Evolutionary conservation across 2,113 vertebrate species (phyloP).

Genomic region (Perognathus longimembris): DNA sequence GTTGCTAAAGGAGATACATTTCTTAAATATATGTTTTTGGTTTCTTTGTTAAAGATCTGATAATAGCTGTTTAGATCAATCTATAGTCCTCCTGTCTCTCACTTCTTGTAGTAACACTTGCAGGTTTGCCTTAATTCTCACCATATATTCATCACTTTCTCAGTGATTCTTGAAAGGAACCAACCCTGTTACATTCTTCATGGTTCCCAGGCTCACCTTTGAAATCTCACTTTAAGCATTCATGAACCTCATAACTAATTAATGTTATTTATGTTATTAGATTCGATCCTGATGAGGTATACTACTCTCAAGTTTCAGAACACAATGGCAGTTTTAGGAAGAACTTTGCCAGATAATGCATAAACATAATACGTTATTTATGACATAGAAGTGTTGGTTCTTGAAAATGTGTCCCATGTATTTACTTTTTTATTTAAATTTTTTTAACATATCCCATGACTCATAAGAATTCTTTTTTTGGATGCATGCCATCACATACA

Average conservation of each 20-base stretch:
- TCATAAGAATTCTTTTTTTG: too few relatives aligned
- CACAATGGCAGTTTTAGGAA: too few relatives aligned
- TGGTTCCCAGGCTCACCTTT: background rate
- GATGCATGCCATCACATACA: background rate
- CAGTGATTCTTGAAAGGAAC: too few relatives aligned
- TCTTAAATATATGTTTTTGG: too few relatives aligned
- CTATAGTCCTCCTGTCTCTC: background rate
- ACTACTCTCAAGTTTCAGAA: too few relatives aligned
- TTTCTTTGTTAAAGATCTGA: too few relatives aligned
- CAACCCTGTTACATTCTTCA: too few relatives aligned
- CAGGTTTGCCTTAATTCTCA: background rate
- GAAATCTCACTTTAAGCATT: background rate
- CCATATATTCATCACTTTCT: fast-evolving
- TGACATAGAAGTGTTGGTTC: background rate
- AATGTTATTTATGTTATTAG: background rate
- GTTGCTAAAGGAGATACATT: too few relatives aligned
- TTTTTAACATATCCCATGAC: background rate
- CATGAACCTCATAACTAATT: too few relatives aligned
- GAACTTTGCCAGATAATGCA: background rate
- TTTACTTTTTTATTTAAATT: background rate
- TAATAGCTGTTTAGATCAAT: too few relatives aligned
- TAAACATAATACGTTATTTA: background rate
- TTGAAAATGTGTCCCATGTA: background rate
- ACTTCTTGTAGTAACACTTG: background rate
- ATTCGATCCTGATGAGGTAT: background rate